Base-by-base conservation (phyloP, 2,113 vertebrate genomes). In the Cryptomyrus ogoouensis region DNA sequence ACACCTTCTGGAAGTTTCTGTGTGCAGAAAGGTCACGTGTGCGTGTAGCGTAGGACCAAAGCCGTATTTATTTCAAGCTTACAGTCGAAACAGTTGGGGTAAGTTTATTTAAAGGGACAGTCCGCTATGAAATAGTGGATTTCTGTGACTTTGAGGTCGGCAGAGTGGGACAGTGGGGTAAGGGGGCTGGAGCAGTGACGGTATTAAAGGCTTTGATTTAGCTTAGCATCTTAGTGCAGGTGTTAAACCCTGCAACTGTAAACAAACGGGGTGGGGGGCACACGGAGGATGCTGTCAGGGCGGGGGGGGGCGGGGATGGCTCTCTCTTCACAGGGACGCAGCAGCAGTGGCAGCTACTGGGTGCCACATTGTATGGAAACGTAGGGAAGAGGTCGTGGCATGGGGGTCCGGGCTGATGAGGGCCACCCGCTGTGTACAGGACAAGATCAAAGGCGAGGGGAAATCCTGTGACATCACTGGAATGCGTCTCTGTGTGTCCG, bases 321-420 rank as follows among this genome's bases (percentile, higher is more conserved):
- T 8, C 5, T 52, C 44, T 85, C 84, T 52, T 87, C 21, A 49
- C 7, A 13, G 46, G 27, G 84, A n/a, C 10, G 9, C 49, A 24
- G 44, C 21, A 39, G 70, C 2, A 0, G 47, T 3, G n/a, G n/a
- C 85, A 42, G 27, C 50, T 35, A 53, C 21, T 27, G n/a, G 47
- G 5, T 27, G n/a, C 47, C 84, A 24, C 47, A 53, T 53, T 87
- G 85, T 87, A 87, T 87, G 85, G 24, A 87, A 87, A 52, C n/a
- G 31, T 49, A 24, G 47, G 19, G 46, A 50, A n/a, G 47, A 49
- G 83, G 50, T 35, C 12, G 15, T 1, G 50, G n/a, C 49, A 3
- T 8, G 50, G 47, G 24, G n/a, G 17, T 9, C 80, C 1, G 42
- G 21, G 80, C 17, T 6, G 39, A n/a, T 8, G 83, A 12, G 83